Conservation (phyloP, 2,113 vertebrate genomes). For the Oostethus manadensis region DNA sequence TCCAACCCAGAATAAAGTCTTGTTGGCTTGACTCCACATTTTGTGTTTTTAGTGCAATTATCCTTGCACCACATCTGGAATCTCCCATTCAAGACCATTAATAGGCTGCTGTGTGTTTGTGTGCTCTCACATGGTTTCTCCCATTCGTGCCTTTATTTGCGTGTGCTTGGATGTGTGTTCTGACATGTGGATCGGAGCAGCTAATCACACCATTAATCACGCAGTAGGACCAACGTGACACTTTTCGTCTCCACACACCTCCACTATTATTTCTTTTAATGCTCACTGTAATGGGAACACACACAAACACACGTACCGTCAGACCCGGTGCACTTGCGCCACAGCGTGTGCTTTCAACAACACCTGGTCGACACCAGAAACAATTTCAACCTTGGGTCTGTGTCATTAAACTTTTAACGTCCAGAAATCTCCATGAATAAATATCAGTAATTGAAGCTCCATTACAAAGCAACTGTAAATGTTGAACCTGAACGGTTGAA, state of each 20-base stretch:
- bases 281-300: constrained; percentile 47
- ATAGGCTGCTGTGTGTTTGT: constrained; percentile 53
- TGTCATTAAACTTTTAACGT: neutral
- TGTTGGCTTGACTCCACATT: constrained; percentile 45
- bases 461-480: neutral
- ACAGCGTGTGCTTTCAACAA: constrained; percentile 29
- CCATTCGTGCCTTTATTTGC: constrained; percentile 33
- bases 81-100: constrained; percentile 64
- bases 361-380: constrained; percentile 4
- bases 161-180: constrained; percentile 33
- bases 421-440: neutral
- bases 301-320: constrained; percentile 11
- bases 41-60: constrained; percentile 70
- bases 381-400: neutral
- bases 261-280: constrained; percentile 61
- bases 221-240: constrained; percentile 41
- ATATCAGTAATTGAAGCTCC: neutral
- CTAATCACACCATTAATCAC: constrained; percentile 70
- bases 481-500: neutral
- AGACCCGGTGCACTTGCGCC: constrained; percentile 24
- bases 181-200: constrained; percentile 51
- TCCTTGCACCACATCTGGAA: constrained; percentile 62
- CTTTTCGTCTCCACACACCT: constrained; percentile 65
- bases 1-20: constrained; percentile 52
- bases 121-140: constrained; percentile 19